Evolutionary conservation across 2,888 invertebrate species (phyloP), one percentile per base, ranked within the genome.

Genomic region (Lasioglossum leucozonium): DNA sequence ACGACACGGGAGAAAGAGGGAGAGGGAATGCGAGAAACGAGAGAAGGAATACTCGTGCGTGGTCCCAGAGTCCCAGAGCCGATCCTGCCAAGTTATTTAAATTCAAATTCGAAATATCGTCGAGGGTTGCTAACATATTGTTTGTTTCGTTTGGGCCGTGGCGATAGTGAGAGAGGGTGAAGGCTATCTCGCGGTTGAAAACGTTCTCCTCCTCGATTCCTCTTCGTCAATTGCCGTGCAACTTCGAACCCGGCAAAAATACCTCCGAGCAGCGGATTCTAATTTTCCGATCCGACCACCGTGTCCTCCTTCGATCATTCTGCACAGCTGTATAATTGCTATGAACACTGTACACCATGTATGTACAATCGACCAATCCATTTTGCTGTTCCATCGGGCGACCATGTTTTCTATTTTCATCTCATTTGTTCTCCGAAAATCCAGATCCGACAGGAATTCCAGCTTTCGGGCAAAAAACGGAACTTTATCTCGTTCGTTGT

Each of bases 91-190:
- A 94, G 95, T 95, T 95, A 95, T 95, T 95, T 95, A 95, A 95
- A 95, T 95, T 95, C 95, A 95, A 95, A 95, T 95, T 95, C 95
- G 95, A 94, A 95, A 95, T 95, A 95, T 95, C 94, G 94, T 92
- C 94, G 94, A 93, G 95, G 95, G 94, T 94, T 94, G 94, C 94
- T 95, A 95, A 95, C 94, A 94, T 95, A 95, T 95, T 95, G 95
- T 95, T 95, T 95, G 95, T 95, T 94, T 94, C 94, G 94, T 94
- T 94, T 94, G 94, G 91, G 90, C 91, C 87, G 81, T 77, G 88
- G 90, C 89, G 90, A 90, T 91, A 91, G 90, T 89, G 89, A 90
- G 90, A 89, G 89, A 90, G 90, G 89, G 89, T 88, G 90, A 88
- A 88, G 90, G 88, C 90, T 90, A 90, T 90, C 90, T 90, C 89